Evolutionary conservation across 2,797 vertebrate genomes (phyloP).

Genomic region (Macropodus opercularis): DNA sequence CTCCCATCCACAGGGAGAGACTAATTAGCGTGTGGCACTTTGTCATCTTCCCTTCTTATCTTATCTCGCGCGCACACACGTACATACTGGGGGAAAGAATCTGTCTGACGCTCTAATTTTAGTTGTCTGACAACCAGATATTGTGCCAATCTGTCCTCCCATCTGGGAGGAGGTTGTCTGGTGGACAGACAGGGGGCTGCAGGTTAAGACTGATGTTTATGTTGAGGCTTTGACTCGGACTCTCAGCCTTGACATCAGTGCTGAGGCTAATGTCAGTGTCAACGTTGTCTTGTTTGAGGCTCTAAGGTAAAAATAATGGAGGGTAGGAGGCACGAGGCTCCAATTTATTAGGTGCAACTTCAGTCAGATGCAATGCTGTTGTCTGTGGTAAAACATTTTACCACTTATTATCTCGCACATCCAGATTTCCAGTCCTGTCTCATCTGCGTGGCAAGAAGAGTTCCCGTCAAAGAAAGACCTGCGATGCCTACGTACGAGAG

Average conservation of each 20-base stretch:
- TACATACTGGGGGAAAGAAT: slow-evolving; percentile 46
- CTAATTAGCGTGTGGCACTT: slow-evolving; percentile 75
- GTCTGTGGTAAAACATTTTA: too few species aligned
- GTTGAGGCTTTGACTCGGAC: slow-evolving; percentile 8
- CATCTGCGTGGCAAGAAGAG: slow-evolving; percentile 96
- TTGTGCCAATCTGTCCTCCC: slow-evolving; percentile 41
- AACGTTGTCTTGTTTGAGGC: slow-evolving; percentile 5
- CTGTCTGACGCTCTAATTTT: slow-evolving; percentile 69
- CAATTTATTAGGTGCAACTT: not conserved
- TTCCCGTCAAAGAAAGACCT: slow-evolving; percentile 91
- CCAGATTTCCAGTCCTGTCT: slow-evolving; percentile 97
- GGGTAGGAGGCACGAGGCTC: not conserved
- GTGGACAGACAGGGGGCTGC: slow-evolving; percentile 41
- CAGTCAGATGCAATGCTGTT: too few species aligned
- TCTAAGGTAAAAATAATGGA: not conserved
- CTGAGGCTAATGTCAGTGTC: slow-evolving; percentile 8
- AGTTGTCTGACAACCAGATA: slow-evolving; percentile 65
- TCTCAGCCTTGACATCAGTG: not conserved
- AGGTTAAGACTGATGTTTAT: slow-evolving; percentile 25
- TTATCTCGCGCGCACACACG: slow-evolving; percentile 49
- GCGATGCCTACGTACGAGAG: slow-evolving; percentile 89
- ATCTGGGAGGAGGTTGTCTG: slow-evolving; percentile 40
- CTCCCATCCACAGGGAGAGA: slow-evolving; percentile 56
- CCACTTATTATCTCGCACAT: not conserved
- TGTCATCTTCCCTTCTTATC: slow-evolving; percentile 64